Base-by-base conservation (phyloP, 2,888 invertebrate genomes). In the Petrolisthes manimaculis region DNA sequence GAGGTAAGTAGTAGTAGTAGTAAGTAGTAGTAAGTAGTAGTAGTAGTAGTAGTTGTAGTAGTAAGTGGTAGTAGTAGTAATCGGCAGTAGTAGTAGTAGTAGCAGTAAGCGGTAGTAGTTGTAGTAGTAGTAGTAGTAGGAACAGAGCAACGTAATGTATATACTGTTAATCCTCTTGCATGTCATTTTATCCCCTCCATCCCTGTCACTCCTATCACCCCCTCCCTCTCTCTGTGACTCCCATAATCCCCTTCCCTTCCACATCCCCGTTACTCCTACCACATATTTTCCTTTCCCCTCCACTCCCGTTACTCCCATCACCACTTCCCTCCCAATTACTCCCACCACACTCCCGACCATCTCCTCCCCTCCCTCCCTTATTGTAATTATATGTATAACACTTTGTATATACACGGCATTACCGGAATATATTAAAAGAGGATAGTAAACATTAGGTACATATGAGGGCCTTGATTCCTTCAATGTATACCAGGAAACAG, bases 1-100 rank as follows among this genome's bases (percentile, higher is more conserved):
- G 87, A 87, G 87, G 87, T 87, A 77, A 83, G 78, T n/a, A 53
- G 37, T 37, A 37, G 37, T 37, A 37, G 2, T 37, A 37, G 37
- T 37, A 37, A n/a, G n/a, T n/a, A n/a, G n/a, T n/a, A n/a, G n/a
- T n/a, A n/a, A n/a, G 81, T 24, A 12, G 81, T 18, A 2, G 24
- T 0, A 54, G 53, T n/a, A 24, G n/a, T 5, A 37, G 37, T 37
- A 37, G 37, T n/a, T n/a, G 81, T 24, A 12, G 81, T 18, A 2
- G 24, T 0, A 54, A n/a, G n/a, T n/a, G n/a, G 53, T n/a, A 24
- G n/a, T 5, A 37, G 37, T 37, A 37, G 37, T 21, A 21, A 82
- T 14, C n/a, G 37, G 55, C 14, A 83, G 78, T n/a, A 53, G 37
- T 37, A 37, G 37, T 37, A 37, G 2, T 37, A 37, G 37, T 37